These are phyloP conservation scores for Meleagris gallopavo DNA, from an alignment of 2,113 vertebrate genomes.

Conservation along the genomic window DNA sequence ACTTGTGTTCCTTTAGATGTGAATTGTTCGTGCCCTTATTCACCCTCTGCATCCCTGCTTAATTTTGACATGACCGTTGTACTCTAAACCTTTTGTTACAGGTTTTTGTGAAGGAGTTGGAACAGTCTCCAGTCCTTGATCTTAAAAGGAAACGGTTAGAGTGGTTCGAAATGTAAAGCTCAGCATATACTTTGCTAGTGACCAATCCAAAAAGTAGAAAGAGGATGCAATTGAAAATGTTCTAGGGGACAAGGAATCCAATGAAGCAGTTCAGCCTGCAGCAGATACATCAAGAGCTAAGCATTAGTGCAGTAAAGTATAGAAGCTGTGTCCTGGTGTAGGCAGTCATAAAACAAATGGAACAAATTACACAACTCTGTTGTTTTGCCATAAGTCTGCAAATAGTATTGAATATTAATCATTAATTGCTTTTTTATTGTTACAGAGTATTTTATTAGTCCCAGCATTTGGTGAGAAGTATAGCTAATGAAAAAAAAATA, in stretches of 20 bases:
- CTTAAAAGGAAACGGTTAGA: neutral
- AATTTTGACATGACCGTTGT: neutral
- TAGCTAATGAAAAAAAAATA: neutral
- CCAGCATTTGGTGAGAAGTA: neutral
- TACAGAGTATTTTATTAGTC: neutral
- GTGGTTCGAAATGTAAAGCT: neutral
- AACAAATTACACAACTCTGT: neutral
- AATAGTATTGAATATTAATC: neutral
- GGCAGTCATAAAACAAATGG: neutral
- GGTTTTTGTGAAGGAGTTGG: neutral
- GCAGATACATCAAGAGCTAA: neutral
- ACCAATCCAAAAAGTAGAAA: neutral
- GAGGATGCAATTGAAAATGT: neutral
- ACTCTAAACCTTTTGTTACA: neutral
- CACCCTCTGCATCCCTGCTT: fast-evolving
- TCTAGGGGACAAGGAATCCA: neutral
- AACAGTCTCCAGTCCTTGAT: neutral
- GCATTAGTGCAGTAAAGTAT: neutral
- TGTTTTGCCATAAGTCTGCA: neutral
- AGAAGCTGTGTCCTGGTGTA: neutral
- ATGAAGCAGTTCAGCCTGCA: neutral
- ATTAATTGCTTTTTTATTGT: neutral
- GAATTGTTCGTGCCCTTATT: fast-evolving
- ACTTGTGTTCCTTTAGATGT: neutral
- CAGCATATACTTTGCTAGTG: neutral